A percentile compares a stretch with the other conserved stretches of the same genome.
Conservation (phyloP, 2,888 invertebrate species). For the Onchidella celtica region DNA sequence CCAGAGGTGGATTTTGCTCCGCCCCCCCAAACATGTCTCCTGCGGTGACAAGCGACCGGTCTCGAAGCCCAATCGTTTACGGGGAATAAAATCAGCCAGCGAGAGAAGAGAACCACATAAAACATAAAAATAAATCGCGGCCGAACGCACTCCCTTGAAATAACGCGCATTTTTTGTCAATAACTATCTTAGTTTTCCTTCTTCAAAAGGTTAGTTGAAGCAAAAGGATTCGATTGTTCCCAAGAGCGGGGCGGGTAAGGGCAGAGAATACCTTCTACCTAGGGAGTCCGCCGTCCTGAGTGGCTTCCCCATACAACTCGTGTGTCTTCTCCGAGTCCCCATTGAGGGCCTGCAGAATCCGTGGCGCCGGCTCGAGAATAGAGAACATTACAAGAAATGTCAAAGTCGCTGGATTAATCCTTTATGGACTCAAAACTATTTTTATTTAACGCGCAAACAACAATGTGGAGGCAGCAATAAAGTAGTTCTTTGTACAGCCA, state of each 20-base stretch:
- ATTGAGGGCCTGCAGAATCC: constrained; percentile 30
- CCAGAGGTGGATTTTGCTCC: not conserved
- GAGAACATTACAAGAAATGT: constrained; percentile 38
- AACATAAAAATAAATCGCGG: not conserved
- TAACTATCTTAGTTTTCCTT: constrained; percentile 36
- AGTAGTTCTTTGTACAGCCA: constrained; percentile 13
- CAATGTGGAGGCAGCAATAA: constrained; percentile 23
- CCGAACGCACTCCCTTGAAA: constrained; percentile 8
- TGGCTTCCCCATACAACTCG: constrained; percentile 30
- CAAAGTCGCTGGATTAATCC: constrained; percentile 41
- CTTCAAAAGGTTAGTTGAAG: constrained; percentile 26
- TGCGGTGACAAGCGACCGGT: not conserved
- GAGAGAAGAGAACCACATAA: not conserved
- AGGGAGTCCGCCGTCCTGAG: constrained; percentile 28
- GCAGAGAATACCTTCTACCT: constrained; percentile 26
- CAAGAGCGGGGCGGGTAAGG: constrained; percentile 22
- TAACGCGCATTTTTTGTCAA: constrained; percentile 3
- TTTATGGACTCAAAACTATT: constrained; percentile 37
- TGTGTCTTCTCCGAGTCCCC: constrained; percentile 20
- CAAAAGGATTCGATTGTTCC: constrained; percentile 31
- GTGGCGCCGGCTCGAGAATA: constrained; percentile 35
- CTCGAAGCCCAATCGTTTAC: not conserved
- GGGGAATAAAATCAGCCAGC: constrained; percentile 19
- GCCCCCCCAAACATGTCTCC: constrained; percentile 26
- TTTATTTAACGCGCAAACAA: constrained; percentile 32